phyloP scores from a whole-genome alignment of 2,797 vertebrate genomes.

The Simalia tracyae region DNA sequence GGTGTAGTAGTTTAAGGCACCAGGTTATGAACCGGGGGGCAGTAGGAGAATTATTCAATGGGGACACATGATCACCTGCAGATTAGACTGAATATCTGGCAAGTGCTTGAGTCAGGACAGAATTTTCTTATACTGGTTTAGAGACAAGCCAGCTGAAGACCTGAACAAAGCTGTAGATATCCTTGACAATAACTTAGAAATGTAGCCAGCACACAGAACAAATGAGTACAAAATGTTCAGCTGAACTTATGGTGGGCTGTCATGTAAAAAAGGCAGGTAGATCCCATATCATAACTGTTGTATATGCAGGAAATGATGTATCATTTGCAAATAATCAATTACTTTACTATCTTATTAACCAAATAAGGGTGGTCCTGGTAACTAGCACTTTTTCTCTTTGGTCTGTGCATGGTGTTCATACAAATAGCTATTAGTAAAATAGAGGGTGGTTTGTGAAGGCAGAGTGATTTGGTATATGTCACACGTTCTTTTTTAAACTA shows the following conservation, averaged over 20 bases:
- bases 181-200: conserved; percentile 35
- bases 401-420: neutral
- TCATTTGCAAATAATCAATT: neutral
- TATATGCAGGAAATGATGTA: neutral
- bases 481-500: too few species aligned
- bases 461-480: neutral
- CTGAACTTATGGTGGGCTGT: neutral
- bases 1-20: neutral
- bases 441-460: neutral
- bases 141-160: neutral
- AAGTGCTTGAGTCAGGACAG: neutral
- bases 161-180: conserved; percentile 18
- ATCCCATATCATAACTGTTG: too few species aligned
- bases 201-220: conserved; percentile 4
- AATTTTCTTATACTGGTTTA: neutral
- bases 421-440: neutral
- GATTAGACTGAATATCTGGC: neutral
- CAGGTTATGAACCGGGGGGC: neutral
- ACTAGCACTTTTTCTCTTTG: neutral
- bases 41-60: neutral
- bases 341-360: neutral
- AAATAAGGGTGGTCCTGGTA: neutral
- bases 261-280: neutral
- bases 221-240: conserved; percentile 13
- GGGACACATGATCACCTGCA: neutral